phyloP scores from a whole-genome alignment of 2,113 vertebrate genomes.

The Mirza zaza region DNA sequence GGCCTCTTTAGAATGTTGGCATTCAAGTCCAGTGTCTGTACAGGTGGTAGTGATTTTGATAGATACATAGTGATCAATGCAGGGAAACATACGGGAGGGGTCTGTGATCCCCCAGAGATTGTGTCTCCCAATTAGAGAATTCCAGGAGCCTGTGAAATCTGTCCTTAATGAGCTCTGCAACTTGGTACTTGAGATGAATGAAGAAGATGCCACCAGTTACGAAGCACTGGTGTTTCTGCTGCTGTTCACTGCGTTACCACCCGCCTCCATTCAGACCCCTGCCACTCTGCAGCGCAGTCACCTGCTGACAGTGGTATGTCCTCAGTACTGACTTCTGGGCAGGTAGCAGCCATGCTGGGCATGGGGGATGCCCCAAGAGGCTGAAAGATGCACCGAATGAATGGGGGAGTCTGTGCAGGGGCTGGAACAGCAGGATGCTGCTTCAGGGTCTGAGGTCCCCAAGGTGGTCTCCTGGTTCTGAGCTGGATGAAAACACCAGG shows the following conservation, averaged over 20 bases:
- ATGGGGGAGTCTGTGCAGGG: not conserved
- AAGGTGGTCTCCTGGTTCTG: not conserved
- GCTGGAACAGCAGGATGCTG: not conserved
- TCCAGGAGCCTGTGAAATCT: not conserved
- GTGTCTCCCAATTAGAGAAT: not conserved
- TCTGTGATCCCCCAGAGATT: not conserved
- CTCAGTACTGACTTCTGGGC: not conserved
- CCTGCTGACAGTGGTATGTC: not conserved
- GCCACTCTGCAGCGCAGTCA: not conserved
- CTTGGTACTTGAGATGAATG: not conserved
- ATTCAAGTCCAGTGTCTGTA: not conserved
- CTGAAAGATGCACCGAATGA: not conserved
- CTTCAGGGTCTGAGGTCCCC: not conserved
- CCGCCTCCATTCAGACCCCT: not conserved
- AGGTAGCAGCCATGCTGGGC: not conserved
- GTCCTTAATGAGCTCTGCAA: not conserved
- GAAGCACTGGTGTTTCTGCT: not conserved
- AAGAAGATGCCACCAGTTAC: not conserved
- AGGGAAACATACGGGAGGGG: not conserved
- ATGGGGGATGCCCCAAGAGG: not conserved
- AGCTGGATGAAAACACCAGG: not conserved
- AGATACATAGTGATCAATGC: too few relatives aligned
- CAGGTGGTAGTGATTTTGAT: not conserved
- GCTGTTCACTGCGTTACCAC: rapidly evolving
- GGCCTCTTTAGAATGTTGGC: not conserved